phyloP scores from a whole-genome alignment of 2,888 invertebrate species.

The Cyclophora punctaria region DNA sequence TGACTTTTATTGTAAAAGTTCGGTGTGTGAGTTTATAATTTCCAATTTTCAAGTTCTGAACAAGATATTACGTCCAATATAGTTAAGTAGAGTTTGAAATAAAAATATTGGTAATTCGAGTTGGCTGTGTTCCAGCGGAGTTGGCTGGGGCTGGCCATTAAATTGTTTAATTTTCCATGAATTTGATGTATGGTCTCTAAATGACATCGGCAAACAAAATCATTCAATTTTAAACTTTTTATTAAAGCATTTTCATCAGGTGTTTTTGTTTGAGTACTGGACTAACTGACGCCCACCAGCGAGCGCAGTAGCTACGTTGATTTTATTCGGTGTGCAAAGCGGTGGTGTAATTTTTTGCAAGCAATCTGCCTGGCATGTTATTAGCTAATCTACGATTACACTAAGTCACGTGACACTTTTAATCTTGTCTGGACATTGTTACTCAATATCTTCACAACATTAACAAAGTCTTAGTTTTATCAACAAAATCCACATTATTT shows the following conservation, averaged over 20 bases:
- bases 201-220: slow-evolving; percentile 4
- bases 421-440: too few relatives aligned
- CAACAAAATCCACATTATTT: background rate
- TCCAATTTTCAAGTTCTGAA: background rate
- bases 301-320: background rate
- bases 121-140: slow-evolving; percentile 10
- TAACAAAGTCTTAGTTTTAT: too few relatives aligned
- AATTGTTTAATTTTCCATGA: slow-evolving; percentile 11
- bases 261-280: background rate
- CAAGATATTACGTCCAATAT: background rate
- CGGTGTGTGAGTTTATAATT: background rate
- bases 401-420: too few relatives aligned
- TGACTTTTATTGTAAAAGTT: background rate
- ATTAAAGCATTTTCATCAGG: background rate
- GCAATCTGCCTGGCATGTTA: too few relatives aligned
- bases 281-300: too few relatives aligned
- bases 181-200: slow-evolving; percentile 8
- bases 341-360: too few relatives aligned
- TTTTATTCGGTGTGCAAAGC: background rate
- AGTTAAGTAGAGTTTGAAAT: too few relatives aligned
- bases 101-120: slow-evolving; percentile 9
- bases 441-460: too few relatives aligned
- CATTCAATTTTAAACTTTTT: background rate
- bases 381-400: too few relatives aligned
- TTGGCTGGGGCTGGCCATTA: slow-evolving; percentile 6